A percentile compares a stretch with the other conserved stretches of the same genome.
These are phyloP conservation scores for Hirtodrosophila trivittata DNA, from an alignment of 2,888 invertebrate genomes.

Conservation along the genomic window DNA sequence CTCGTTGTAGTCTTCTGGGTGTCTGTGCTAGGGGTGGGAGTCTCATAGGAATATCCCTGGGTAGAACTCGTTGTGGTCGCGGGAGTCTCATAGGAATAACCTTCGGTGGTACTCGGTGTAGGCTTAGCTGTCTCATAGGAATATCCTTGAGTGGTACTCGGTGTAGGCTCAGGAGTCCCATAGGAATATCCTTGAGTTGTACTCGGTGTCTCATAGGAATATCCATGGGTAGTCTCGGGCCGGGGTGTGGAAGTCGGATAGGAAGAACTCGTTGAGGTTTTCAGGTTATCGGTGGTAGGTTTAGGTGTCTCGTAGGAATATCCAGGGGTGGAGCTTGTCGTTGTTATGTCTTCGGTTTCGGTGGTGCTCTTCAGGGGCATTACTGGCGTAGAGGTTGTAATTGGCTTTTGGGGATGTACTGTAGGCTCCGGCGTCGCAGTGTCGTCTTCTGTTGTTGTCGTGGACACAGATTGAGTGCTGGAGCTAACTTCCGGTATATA, in stretches of 20 bases:
- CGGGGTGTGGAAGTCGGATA: not conserved
- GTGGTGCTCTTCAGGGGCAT: conserved; percentile 50
- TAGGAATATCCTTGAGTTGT: not conserved
- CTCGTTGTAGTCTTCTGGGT: not conserved
- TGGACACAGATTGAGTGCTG: conserved; percentile 65
- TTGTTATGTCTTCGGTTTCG: too few relatives aligned
- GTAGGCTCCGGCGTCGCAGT: conserved; percentile 66
- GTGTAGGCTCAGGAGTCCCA: not conserved
- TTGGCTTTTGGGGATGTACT: conserved; percentile 62
- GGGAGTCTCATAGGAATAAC: conserved; percentile 1
- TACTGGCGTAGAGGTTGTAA: conserved; percentile 47
- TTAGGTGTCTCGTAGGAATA: conserved; percentile 9
- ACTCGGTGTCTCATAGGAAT: conserved; percentile 2
- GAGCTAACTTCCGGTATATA: conserved; percentile 62
- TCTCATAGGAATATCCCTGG: not conserved
- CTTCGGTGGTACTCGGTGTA: not conserved
- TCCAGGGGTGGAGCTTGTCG: not conserved
- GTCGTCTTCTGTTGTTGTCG: conserved; percentile 66
- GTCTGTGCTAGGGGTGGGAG: too few relatives aligned
- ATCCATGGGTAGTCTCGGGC: not conserved
- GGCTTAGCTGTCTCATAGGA: not conserved
- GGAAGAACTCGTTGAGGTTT: not conserved
- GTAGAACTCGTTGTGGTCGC: too few relatives aligned
- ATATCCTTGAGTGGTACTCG: not conserved
- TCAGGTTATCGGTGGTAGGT: not conserved